A percentile compares a stretch with the other conserved stretches of the same genome.
phyloP scores from a whole-genome alignment of 1,140 invertebrate species.

The Spodoptera frugiperda region DNA sequence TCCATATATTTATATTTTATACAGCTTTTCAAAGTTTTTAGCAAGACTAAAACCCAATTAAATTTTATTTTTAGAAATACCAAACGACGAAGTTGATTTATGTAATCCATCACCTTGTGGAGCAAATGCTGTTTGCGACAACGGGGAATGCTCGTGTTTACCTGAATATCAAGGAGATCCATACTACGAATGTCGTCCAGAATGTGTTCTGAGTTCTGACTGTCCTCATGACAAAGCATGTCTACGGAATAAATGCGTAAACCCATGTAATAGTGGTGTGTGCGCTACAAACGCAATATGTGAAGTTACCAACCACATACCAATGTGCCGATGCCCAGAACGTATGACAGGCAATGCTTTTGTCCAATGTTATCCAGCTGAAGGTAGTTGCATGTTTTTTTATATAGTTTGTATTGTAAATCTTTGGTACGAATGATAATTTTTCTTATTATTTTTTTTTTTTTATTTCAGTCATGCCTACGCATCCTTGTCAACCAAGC shows the following conservation, averaged over 20 bases:
- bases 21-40: no score
- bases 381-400: conserved; percentile 80
- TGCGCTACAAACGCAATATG: conserved; percentile 91
- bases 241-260: conserved; percentile 87
- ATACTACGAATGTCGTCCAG: conserved; percentile 88
- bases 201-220: conserved; percentile 88
- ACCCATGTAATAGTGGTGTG: conserved; percentile 87
- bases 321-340: conserved; percentile 89
- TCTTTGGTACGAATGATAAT: conserved; percentile 2
- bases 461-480: conserved; percentile 70
- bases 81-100: conserved; percentile 85
- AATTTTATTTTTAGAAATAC: conserved; percentile 72
- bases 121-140: conserved; percentile 89
- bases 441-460: not conserved
- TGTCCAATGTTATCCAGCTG: conserved; percentile 87
- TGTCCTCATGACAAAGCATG: conserved; percentile 88
- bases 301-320: conserved; percentile 89
- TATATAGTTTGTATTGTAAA: not conserved
- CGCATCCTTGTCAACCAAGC: conserved; percentile 87
- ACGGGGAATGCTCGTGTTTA: conserved; percentile 89
- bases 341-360: conserved; percentile 92
- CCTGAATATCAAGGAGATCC: conserved; percentile 88
- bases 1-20: no score
- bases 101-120: conserved; percentile 92
- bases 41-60: not conserved